Evolutionary conservation across 2,888 invertebrate species (phyloP).

Genomic region (Nemotelus pantherinus): DNA sequence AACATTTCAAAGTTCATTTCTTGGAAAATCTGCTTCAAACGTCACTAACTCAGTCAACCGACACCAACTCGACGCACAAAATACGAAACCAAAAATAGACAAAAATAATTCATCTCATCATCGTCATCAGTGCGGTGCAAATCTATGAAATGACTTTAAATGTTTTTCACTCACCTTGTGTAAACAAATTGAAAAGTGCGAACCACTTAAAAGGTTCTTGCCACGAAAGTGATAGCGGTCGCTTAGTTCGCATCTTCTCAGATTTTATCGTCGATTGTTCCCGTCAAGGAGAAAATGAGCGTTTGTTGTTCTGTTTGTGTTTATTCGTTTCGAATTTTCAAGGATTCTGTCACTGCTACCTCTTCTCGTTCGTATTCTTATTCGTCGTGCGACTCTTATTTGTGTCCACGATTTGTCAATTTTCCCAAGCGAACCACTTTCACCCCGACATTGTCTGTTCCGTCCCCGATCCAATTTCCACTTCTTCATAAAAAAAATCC

Average conservation of each 20-base stretch:
- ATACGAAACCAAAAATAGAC: background rate
- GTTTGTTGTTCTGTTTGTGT: conserved; percentile 16
- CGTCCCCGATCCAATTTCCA: conserved; percentile 45
- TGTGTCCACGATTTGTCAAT: conserved; percentile 17
- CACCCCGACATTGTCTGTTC: conserved; percentile 30
- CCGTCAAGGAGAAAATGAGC: conserved; percentile 8
- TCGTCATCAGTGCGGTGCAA: background rate
- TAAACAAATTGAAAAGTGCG: conserved; percentile 44
- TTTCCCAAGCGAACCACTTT: conserved; percentile 35
- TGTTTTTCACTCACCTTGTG: conserved; percentile 44
- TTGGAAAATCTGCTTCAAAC: too few relatives aligned
- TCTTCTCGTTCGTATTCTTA: background rate
- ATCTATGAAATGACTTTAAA: background rate
- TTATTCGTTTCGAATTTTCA: conserved; percentile 4
- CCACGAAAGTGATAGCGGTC: conserved; percentile 13
- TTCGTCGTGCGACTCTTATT: conserved; percentile 15
- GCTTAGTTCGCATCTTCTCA: background rate
- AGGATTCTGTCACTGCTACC: background rate
- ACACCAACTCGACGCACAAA: too few relatives aligned
- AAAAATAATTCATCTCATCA: background rate
- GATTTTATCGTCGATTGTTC: conserved; percentile 13
- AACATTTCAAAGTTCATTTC: too few relatives aligned
- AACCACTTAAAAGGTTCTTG: conserved; percentile 44
- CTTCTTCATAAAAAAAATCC: conserved; percentile 43
- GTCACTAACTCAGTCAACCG: too few relatives aligned